Evolutionary conservation across 2,888 invertebrate genomes (phyloP).

Genomic region (Noctua pronuba): DNA sequence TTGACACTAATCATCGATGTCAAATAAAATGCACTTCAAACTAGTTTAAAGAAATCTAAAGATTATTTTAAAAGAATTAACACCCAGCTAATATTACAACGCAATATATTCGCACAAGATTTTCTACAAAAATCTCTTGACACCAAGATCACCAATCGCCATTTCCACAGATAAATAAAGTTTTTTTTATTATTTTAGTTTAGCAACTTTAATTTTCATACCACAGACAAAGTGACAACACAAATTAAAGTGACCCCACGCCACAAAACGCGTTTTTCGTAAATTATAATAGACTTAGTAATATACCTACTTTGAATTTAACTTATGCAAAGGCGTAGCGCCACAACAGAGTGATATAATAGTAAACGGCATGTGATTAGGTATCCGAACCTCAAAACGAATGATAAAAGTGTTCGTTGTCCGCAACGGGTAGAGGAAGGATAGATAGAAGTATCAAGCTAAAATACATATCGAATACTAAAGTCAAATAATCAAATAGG

Average conservation of each 20-base stretch:
- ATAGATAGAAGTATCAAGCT: neutral
- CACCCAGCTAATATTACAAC: constrained; percentile 60
- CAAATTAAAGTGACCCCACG: neutral
- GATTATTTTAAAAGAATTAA: constrained; percentile 46
- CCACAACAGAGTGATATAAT: neutral
- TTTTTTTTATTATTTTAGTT: constrained; percentile 14
- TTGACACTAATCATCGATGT: constrained; percentile 74
- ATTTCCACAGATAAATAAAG: constrained; percentile 65
- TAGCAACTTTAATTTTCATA: constrained; percentile 22
- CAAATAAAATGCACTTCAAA: constrained; percentile 56
- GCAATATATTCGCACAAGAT: constrained; percentile 67
- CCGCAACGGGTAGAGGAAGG: neutral
- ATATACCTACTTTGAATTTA: neutral
- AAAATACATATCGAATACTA: too few species aligned
- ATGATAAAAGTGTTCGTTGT: neutral
- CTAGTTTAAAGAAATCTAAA: constrained; percentile 49
- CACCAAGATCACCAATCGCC: constrained; percentile 67
- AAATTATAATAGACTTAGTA: neutral
- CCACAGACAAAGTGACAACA: constrained; percentile 5
- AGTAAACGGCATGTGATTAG: neutral
- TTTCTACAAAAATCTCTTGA: constrained; percentile 65
- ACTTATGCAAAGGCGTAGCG: neutral
- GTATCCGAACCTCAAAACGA: neutral
- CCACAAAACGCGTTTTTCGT: neutral
- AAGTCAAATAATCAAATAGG: too few species aligned